Evolutionary conservation across 2,797 vertebrate species (phyloP).

Genomic region (Babyrousa celebensis): DNA sequence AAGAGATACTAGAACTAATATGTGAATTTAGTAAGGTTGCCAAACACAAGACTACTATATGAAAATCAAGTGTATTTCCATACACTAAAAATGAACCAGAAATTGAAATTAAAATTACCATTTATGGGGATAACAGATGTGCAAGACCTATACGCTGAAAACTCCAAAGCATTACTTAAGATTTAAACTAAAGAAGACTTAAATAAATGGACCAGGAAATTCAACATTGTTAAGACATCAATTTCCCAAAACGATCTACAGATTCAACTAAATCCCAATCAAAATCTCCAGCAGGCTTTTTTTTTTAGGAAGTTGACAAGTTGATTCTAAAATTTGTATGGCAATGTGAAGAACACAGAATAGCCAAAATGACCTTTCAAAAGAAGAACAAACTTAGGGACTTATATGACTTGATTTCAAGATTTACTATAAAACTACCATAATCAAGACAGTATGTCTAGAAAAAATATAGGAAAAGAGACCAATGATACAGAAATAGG

Average conservation of each 20-base stretch:
- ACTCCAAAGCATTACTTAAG: not conserved
- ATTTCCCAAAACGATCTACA: not conserved
- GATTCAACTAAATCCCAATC: not conserved
- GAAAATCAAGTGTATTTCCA: not conserved
- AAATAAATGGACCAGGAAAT: not conserved
- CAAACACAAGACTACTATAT: not conserved
- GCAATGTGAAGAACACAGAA: constrained; percentile 1
- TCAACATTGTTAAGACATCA: not conserved
- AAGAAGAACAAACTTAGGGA: not conserved
- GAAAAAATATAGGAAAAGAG: not conserved
- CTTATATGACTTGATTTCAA: not conserved
- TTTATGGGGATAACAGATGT: not conserved
- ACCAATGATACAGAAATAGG: not conserved
- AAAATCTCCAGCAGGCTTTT: not conserved
- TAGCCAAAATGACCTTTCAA: constrained; percentile 9
- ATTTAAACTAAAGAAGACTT: not conserved
- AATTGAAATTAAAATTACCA: not conserved
- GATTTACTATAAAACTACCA: not conserved
- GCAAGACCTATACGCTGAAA: not conserved
- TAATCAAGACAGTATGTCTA: not conserved
- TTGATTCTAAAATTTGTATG: constrained; percentile 22
- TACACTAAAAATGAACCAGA: not conserved
- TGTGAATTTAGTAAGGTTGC: not conserved
- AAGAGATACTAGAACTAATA: not conserved
- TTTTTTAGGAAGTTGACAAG: not conserved